Conservation (phyloP, 2,113 vertebrate species). For the Hippoglossus stenolepis region DNA sequence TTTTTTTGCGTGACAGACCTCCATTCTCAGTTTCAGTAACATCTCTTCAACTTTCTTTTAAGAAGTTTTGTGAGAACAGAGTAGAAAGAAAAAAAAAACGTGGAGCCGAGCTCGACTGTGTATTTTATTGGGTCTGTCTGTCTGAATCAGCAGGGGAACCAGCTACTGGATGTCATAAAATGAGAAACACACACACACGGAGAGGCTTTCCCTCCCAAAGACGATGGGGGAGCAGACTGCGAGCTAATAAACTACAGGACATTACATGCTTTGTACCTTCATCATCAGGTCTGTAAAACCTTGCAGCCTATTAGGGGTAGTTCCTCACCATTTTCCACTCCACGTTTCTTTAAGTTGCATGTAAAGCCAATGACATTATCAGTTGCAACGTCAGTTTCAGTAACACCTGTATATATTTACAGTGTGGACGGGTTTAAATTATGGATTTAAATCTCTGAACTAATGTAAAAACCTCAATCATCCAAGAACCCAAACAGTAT, state of each 20-base stretch:
- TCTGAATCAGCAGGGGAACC: constrained; percentile 75
- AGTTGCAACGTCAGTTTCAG: not conserved
- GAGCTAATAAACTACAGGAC: constrained; percentile 70
- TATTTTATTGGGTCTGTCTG: constrained; percentile 77
- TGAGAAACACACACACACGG: constrained; percentile 51
- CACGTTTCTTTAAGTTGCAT: not conserved
- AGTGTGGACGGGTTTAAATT: not conserved
- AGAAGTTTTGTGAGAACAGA: not conserved
- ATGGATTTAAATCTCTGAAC: not conserved
- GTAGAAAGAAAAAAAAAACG: not conserved
- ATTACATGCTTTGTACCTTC: constrained; percentile 66
- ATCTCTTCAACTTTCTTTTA: not conserved
- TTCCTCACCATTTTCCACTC: constrained; percentile 55
- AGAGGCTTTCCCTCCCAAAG: constrained; percentile 68
- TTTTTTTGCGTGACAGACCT: not conserved
- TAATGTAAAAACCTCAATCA: too few species aligned
- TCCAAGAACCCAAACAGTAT: too few species aligned
- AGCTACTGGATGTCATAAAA: constrained; percentile 80
- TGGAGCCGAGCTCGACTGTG: constrained; percentile 26
- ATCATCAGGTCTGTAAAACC: constrained; percentile 51
- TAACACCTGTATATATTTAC: not conserved
- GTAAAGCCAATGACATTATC: not conserved
- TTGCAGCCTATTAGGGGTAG: constrained; percentile 38
- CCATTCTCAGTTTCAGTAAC: not conserved
- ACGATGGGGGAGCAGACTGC: constrained; percentile 55